Evolutionary conservation across 2,888 invertebrate genomes (phyloP), one percentile per base, ranked within the genome.

Genomic region (Acrocyrtus sp.): DNA sequence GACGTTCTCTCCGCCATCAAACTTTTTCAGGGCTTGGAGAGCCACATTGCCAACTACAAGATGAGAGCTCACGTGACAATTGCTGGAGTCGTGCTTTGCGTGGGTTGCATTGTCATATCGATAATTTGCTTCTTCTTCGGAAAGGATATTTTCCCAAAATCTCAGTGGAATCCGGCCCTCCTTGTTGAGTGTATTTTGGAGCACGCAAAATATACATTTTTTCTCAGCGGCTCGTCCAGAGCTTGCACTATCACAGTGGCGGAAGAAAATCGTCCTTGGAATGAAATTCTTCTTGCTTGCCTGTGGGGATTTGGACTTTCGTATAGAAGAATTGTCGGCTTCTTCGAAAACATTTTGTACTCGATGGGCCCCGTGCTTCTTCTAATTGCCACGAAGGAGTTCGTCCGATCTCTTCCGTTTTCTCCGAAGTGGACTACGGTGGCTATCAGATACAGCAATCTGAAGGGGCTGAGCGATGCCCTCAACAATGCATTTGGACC

Each of bases 401-500:
- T 63, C 29, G 29, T 34, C 2, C 4, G 2, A n/a, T n/a, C n/a
- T n/a, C n/a, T 10, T 3, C 12, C 22, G 39, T 43, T 22, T 4
- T 54, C 2, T 6, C 19, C n/a, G 19, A 27, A 2, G 19, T 63
- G 63, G 63, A 12, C 51, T 6, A 12, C 15, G 6, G 45, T 63
- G 4, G 53, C 27, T 15, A 29, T 27, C 5, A 51, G 19, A 8
- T 63, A 63, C 45, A 15, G 17, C 1, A 19, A 63, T 24, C 41
- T 63, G n/a, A 63, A 43, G 41, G 45, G 29, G 3, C 19, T 63
- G 5, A 43, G 27, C 5, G 63, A 63, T 26, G 41, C 54, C n/a
- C 17, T 63, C 3, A 63, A 63, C 45, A 17, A 17, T 3, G 45
- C 63, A 15, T 63, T 63, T 21, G 63, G 63, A 43, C 63, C 53